Percentiles rank a stretch among this genome's conserved stretches.
These are phyloP conservation scores for Oncorhynchus masou DNA, from an alignment of 2,113 vertebrate genomes.

Conservation along the genomic window DNA sequence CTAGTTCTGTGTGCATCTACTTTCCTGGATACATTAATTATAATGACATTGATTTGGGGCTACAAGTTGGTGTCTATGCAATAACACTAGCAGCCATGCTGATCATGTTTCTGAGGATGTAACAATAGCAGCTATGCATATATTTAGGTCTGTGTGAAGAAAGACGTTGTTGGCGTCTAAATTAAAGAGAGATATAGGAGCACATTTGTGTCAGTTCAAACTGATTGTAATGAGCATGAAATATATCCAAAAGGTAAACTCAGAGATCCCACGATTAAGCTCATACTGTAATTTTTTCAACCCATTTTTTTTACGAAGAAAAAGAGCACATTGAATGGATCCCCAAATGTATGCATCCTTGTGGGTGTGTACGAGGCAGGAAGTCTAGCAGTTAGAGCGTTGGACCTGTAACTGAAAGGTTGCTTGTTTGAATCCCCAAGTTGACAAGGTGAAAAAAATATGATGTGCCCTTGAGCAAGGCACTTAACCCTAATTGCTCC, in stretches of 20 bases:
- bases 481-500: too few species aligned
- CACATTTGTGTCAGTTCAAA: not conserved
- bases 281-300: not conserved
- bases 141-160: not conserved
- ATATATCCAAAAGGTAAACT: not conserved
- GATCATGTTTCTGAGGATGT: too few species aligned
- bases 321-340: not conserved
- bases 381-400: too few species aligned
- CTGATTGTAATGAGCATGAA: not conserved
- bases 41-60: not conserved
- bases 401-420: too few species aligned
- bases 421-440: too few species aligned
- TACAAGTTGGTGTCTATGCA: not conserved
- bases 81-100: too few species aligned
- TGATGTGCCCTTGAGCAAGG: too few species aligned
- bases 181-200: not conserved
- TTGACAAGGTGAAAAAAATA: too few species aligned
- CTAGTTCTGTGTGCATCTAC: too few species aligned
- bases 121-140: too few species aligned
- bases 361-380: conserved; percentile 22
- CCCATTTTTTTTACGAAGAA: not conserved
- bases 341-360: conserved; percentile 44
- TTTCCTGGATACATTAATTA: not conserved
- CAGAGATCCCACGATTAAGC: not conserved
- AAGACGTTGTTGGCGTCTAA: not conserved